These are phyloP conservation scores for Nansenia antarctica DNA, from an alignment of 2,113 vertebrate genomes.

Conservation along the genomic window DNA sequence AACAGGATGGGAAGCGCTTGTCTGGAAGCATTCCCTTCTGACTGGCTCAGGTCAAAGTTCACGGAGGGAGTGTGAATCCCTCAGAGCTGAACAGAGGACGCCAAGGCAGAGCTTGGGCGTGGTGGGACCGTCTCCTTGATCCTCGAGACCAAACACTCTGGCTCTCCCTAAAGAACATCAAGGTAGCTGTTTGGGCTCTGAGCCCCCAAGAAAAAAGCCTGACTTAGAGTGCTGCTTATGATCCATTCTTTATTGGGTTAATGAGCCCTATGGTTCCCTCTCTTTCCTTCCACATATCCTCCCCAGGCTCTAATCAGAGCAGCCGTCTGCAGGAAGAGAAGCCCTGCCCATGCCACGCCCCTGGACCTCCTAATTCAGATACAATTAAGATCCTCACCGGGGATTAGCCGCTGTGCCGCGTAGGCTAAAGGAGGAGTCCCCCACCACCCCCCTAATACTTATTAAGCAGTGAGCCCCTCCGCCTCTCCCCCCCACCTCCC, in stretches of 20 bases:
- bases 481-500: slow-evolving; percentile 19
- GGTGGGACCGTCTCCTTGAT: no score
- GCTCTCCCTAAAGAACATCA: slow-evolving; percentile 48
- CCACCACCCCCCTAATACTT: slow-evolving; percentile 71
- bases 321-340: slow-evolving; percentile 56
- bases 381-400: no score
- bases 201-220: no score
- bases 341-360: slow-evolving; percentile 6
- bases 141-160: no score
- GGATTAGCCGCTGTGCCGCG: no score
- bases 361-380: slow-evolving; percentile 59
- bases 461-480: slow-evolving; percentile 64
- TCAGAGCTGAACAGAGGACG: neutral
- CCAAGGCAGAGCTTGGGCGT: no score
- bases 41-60: neutral
- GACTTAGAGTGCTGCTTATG: no score
- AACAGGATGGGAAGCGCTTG: neutral
- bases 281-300: slow-evolving; percentile 40
- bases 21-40: neutral
- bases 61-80: neutral
- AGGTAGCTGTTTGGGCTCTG: slow-evolving; percentile 29
- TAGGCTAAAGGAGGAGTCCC: no score
- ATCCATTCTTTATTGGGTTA: slow-evolving; percentile 73
- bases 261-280: slow-evolving; percentile 68
- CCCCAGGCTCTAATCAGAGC: slow-evolving; percentile 60